phyloP scores from a whole-genome alignment of 2,113 vertebrate genomes.

The Periophthalmodon schlosseri region DNA sequence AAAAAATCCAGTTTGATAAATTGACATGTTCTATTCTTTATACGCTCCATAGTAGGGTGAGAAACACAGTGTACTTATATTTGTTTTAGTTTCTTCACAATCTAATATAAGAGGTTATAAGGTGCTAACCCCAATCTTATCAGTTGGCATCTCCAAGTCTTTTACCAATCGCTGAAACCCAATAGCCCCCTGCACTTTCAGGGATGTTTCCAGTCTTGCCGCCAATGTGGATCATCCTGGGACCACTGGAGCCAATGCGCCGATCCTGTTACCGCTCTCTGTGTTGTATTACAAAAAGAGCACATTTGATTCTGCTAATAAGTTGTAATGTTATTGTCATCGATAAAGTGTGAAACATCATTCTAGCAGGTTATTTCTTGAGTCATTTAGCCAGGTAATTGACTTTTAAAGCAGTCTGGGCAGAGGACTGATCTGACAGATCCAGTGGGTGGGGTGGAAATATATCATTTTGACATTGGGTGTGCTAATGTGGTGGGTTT shows the following conservation, averaged over 20 bases:
- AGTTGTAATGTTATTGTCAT: constrained; percentile 81
- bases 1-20: neutral
- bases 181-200: constrained; percentile 70
- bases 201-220: constrained; percentile 74
- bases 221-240: constrained; percentile 73
- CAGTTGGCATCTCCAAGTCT: constrained; percentile 78
- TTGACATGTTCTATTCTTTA: neutral
- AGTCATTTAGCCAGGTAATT: constrained; percentile 76
- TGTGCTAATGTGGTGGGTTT: constrained; percentile 57
- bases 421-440: constrained; percentile 72
- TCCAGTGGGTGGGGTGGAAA: constrained; percentile 73
- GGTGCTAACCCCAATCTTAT: neutral
- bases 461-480: constrained; percentile 51
- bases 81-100: neutral
- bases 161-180: constrained; percentile 77
- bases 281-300: constrained; percentile 84
- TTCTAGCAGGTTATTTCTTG: constrained; percentile 76
- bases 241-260: constrained; percentile 62
- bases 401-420: constrained; percentile 78
- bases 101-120: neutral
- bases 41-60: neutral
- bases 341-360: constrained; percentile 78
- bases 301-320: constrained; percentile 81
- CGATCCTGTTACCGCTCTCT: constrained; percentile 80
- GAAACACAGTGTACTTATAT: neutral